A percentile compares a stretch with the other conserved stretches of the same genome.
phyloP scores from a whole-genome alignment of 2,888 invertebrate genomes.

The Idaea aversata region DNA sequence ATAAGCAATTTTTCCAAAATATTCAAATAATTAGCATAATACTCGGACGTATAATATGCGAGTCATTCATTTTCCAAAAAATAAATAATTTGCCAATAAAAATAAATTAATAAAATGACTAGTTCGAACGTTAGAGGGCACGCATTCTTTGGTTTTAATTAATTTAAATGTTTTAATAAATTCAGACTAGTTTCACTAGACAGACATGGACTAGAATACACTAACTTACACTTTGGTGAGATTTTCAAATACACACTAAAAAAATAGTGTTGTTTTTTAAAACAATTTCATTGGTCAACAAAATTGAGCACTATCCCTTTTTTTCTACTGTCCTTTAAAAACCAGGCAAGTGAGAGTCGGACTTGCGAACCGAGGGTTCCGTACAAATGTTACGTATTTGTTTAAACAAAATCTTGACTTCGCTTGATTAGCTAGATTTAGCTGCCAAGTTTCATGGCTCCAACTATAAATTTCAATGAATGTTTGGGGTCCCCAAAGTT shows the following conservation, averaged over 20 bases:
- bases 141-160: slow-evolving; percentile 54
- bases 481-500: too few relatives aligned
- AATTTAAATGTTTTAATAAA: background rate
- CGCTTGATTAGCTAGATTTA: too few relatives aligned
- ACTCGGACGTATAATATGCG: background rate
- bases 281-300: too few relatives aligned
- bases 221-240: slow-evolving; percentile 37
- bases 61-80: slow-evolving; percentile 8
- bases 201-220: slow-evolving; percentile 26
- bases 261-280: background rate
- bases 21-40: background rate
- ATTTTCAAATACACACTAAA: slow-evolving; percentile 19
- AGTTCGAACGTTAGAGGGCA: slow-evolving; percentile 57
- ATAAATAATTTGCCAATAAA: slow-evolving; percentile 10
- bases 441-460: too few relatives aligned
- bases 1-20: slow-evolving; percentile 1
- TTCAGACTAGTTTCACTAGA: background rate
- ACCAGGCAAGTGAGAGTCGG: too few relatives aligned
- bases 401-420: too few relatives aligned
- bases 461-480: too few relatives aligned
- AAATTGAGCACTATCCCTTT: too few relatives aligned
- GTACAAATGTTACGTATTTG: too few relatives aligned
- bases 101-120: slow-evolving; percentile 48
- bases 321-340: too few relatives aligned
- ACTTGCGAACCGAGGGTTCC: too few relatives aligned